Base-by-base conservation (phyloP, 2,797 vertebrate species). In the Etheostoma perlongum region DNA sequence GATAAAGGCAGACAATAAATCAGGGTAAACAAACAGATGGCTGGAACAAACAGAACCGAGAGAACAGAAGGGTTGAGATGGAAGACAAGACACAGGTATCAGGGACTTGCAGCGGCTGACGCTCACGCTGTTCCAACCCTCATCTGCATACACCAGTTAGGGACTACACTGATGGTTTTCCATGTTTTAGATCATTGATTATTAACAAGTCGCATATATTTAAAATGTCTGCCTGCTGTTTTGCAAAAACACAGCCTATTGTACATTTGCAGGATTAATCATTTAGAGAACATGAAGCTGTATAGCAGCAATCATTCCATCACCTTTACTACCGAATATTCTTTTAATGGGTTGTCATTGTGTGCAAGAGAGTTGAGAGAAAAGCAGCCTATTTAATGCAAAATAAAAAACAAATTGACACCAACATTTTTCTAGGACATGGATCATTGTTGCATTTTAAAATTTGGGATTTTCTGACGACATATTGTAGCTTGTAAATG, bases 1-100 rank as follows among this genome's bases (percentile, higher is more conserved):
- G 88, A 91, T 91, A 90, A 88, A 84, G 86, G 62, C 2, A 9
- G 54, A 88, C 85, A 85, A 91, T 88, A 91, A 94, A 92, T 90
- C 87, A 85, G 84, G 71, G 89, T 77, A 88, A 91, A 93, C 87
- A 92, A 88, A 88, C 78, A 91, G 89, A 90, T 77, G 83, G 78
- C 59, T 51, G 62, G 72, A 83, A 74, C 84, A 83, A 86, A 92
- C 79, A 80, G 87, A 68, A 36, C 46, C 25, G 4, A 33, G 72
- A 76, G 76, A 86, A 84, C 67, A 80, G 82, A 79, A 55, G 85
- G 78, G 67, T 40, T 47, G 83, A 79, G 83, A 71, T 47, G 54
- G 63, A 71, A 68, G 71, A 64, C 62, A 67, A 81, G 84, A 83
- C 66, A 66, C 70, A 68, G 77, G 81, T 79, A 87, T 64, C 57